A percentile compares a stretch with the other conserved stretches of the same genome.
Conservation (phyloP, 1,140 invertebrate genomes). For the Cephus cinctus region DNA sequence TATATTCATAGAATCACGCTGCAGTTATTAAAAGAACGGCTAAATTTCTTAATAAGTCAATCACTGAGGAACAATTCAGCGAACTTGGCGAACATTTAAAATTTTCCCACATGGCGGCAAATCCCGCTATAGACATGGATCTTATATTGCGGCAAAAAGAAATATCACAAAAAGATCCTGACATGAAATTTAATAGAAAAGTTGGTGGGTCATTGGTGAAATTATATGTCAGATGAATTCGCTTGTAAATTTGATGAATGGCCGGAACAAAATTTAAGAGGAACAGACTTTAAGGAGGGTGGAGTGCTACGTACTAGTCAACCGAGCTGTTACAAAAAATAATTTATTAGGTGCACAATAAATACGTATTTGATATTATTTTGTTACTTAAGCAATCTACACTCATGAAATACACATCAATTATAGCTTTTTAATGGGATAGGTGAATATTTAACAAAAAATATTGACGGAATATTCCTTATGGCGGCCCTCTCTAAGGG, state of each 20-base stretch:
- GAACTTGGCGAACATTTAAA: slow-evolving; percentile 68
- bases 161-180: too few relatives aligned
- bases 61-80: slow-evolving; percentile 61
- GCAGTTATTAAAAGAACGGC: slow-evolving; percentile 64
- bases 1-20: slow-evolving; percentile 54
- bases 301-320: too few relatives aligned
- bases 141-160: slow-evolving; percentile 57
- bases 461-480: too few relatives aligned
- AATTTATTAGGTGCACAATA: too few relatives aligned
- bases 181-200: slow-evolving; percentile 68
- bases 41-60: slow-evolving; percentile 63
- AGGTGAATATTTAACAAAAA: too few relatives aligned
- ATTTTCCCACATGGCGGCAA: slow-evolving; percentile 73
- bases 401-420: too few relatives aligned
- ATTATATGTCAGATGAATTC: slow-evolving; percentile 67
- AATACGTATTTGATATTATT: too few relatives aligned
- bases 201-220: slow-evolving; percentile 77
- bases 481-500: too few relatives aligned
- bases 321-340: too few relatives aligned
- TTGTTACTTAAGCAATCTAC: too few relatives aligned
- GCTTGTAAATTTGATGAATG: slow-evolving; percentile 68
- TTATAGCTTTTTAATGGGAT: too few relatives aligned
- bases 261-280: slow-evolving; percentile 63
- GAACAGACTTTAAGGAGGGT: slow-evolving; percentile 62
- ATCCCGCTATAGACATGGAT: slow-evolving; percentile 67